Conservation (phyloP, 1,140 invertebrate species). For the Cherax quadricarinatus region DNA sequence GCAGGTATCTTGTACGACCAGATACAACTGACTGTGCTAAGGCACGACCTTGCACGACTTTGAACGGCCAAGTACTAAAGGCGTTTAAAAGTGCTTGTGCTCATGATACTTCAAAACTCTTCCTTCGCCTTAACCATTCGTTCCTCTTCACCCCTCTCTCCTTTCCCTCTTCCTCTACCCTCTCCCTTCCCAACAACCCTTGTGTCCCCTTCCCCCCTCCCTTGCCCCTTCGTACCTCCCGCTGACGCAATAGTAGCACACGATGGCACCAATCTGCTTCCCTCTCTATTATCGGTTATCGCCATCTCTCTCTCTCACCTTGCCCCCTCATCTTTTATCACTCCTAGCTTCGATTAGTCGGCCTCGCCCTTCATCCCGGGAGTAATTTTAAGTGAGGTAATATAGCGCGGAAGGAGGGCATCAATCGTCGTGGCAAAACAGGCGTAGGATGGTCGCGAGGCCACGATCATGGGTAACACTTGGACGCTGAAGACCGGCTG, state of each 20-base stretch:
- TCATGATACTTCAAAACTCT: too few relatives aligned
- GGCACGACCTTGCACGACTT: too few relatives aligned
- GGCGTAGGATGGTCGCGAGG: too few relatives aligned
- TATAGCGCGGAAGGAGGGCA: background rate
- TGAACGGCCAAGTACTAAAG: too few relatives aligned
- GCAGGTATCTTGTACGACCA: too few relatives aligned
- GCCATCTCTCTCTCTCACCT: background rate
- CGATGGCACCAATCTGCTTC: background rate
- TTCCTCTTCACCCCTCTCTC: background rate
- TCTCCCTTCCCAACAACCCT: background rate
- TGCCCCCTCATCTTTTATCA: constrained; percentile 1
- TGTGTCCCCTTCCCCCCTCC: too few relatives aligned
- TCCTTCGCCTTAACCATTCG: background rate
- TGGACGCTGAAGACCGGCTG: too few relatives aligned
- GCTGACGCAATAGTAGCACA: background rate
- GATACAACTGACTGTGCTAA: too few relatives aligned
- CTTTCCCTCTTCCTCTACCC: background rate
- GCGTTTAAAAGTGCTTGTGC: too few relatives aligned
- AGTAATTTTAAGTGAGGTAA: background rate
- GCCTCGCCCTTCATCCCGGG: background rate
- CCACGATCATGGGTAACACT: too few relatives aligned
- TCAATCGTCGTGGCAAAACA: too few relatives aligned
- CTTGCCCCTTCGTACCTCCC: background rate
- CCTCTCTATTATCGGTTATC: background rate
- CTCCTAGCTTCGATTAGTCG: constrained; percentile 3